Evolutionary conservation across 2,113 vertebrate species (phyloP).

Genomic region (Bucco capensis): DNA sequence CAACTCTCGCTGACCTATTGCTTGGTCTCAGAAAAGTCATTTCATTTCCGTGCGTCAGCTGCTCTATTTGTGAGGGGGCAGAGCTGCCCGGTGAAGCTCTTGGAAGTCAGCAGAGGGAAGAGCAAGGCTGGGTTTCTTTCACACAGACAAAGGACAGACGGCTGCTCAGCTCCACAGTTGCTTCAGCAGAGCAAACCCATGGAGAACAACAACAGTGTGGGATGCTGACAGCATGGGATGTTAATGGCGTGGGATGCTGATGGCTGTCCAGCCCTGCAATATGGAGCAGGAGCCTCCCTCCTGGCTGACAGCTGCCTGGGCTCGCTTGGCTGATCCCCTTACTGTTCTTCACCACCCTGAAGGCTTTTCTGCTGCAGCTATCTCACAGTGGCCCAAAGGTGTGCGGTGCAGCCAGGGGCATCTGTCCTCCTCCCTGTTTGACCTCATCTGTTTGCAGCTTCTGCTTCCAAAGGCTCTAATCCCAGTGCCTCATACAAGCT

Average conservation of each 20-base stretch:
- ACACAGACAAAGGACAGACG: not conserved
- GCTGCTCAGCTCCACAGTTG: not conserved
- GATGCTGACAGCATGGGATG: not conserved
- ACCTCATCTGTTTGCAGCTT: not conserved
- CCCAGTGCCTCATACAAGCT: not conserved
- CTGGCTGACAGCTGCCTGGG: not conserved
- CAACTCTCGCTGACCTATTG: slow-evolving; percentile 27
- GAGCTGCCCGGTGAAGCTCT: not conserved
- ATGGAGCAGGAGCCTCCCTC: not conserved
- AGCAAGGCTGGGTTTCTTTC: not conserved
- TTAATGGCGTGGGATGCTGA: not conserved
- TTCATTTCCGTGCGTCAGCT: rapidly evolving
- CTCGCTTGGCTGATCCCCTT: not conserved
- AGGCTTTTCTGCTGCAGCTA: not conserved
- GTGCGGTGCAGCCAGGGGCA: not conserved
- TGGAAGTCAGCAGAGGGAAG: not conserved
- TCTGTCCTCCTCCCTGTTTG: not conserved
- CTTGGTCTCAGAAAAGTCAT: not conserved
- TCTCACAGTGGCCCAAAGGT: not conserved
- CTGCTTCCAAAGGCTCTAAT: not conserved
- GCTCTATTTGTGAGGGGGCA: not conserved
- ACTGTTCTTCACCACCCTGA: not conserved
- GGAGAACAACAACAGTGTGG: not conserved
- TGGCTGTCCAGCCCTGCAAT: not conserved
- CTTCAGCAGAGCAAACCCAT: not conserved